Base-by-base conservation (phyloP, 2,888 invertebrate species). In the Aporophyla lueneburgensis region DNA sequence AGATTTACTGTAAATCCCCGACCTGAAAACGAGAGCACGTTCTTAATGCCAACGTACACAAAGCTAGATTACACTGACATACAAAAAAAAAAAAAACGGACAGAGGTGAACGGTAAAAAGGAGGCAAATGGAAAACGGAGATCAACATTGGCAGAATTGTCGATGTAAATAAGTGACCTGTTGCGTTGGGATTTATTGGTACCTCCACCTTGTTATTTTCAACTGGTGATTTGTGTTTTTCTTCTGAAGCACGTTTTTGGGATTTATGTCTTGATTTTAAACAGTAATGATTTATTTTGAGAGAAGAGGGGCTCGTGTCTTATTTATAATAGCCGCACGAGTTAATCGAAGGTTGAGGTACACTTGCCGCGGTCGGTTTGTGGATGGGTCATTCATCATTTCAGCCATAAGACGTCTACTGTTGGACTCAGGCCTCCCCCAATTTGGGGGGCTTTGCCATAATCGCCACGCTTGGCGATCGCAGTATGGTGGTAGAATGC, bases 101-200 rank as follows among this genome's bases (percentile, higher is more conserved):
- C 54, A 16, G 53, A 66, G 61, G n/a, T 24, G 40, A 59, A 80
- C 65, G 10, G 40, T 24, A 53, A 69, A 43, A 27, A 21, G 40
- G 71, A 66, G 54, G 7, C 56, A 49, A 76, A 76, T 70, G 80
- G 54, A 49, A 62, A 82, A 80, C 59, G 33, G 62, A 70, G 63
- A 70, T 58, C 61, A 85, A 72, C 76, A 76, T 51, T 76, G 81
- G 54, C 59, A 51, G 49, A 65, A 71, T 68, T 56, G 61, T 81
- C 65, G 27, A 69, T 81, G 82, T 81, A 68, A 74, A 81, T 76
- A 85, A 70, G n/a, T 68, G 63, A 76, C 81, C 70, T 73, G 71
- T 76, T 73, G 81, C 70, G 27, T 62, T 71, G 62, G 53, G 49
- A 75, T 59, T 66, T 74, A 74, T 59, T 66, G 69, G 40, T 19